Conservation (phyloP, 1,140 invertebrate species). For the Drosophila arawakana region DNA sequence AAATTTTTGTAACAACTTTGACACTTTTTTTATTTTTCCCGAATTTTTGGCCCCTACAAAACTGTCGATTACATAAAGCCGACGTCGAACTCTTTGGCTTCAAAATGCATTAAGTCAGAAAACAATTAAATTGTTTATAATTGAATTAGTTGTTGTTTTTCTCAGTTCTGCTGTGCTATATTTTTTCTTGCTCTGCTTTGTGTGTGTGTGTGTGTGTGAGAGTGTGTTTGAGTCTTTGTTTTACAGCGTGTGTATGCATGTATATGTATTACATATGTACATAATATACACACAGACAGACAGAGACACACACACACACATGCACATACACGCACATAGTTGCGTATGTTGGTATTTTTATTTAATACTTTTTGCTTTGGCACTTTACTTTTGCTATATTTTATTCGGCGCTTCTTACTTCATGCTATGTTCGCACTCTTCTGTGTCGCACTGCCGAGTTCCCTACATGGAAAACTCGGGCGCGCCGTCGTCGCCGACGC, state of each 20-base stretch:
- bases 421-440: conserved; percentile 82
- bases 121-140: conserved; percentile 62
- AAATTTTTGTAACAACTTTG: conserved; percentile 44
- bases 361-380: conserved; percentile 70
- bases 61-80: conserved; percentile 62
- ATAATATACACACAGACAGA: conserved; percentile 14
- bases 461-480: conserved; percentile 78
- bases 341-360: conserved; percentile 40
- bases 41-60: background rate
- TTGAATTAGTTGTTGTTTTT: conserved; percentile 59
- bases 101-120: conserved; percentile 8
- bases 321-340: background rate
- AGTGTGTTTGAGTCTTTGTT: conserved; percentile 24
- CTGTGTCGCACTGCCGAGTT: conserved; percentile 76
- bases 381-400: conserved; percentile 73
- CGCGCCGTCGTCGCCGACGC: conserved; percentile 35
- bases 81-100: conserved; percentile 1
- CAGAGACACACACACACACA: background rate
- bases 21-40: conserved; percentile 22
- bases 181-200: conserved; percentile 22
- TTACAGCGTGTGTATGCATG: conserved; percentile 17
- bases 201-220: conserved; percentile 5
- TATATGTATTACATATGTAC: background rate
- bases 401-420: conserved; percentile 79
- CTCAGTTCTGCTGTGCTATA: background rate